Evolutionary conservation across 37 sponge, comb jelly and placozoan species (phyloP).

Genomic region (Oscarella lobularis): DNA sequence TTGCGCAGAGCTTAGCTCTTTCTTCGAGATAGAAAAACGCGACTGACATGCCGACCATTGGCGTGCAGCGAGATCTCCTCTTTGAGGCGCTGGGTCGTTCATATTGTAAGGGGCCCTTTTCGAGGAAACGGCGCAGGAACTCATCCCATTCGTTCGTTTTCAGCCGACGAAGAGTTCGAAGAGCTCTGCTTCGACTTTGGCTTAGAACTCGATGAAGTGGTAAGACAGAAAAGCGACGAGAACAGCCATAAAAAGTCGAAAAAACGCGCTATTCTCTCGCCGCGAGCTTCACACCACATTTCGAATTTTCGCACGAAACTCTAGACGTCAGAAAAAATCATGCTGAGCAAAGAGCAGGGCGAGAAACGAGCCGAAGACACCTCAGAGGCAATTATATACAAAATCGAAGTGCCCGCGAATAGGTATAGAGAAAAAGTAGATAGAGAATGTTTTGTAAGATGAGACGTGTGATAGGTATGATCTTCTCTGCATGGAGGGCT

Average conservation of each 20-base stretch:
- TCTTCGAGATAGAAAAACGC: no score
- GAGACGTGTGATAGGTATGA: constrained; percentile 50
- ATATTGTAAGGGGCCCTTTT: constrained; percentile 50
- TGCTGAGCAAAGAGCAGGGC: constrained; percentile 31
- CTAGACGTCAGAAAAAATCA: constrained; percentile 76
- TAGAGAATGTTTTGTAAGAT: no score
- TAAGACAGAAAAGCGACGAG: no score
- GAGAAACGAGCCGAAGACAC: constrained; percentile 30
- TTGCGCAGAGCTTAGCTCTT: no score
- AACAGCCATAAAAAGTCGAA: no score
- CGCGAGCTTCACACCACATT: no score
- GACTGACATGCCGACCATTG: constrained; percentile 93
- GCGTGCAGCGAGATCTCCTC: constrained; percentile 49
- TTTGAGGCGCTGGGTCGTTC: constrained; percentile 50
- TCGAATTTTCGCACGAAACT: no score
- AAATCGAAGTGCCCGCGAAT: constrained; percentile 95
- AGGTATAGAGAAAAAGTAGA: constrained; percentile 54
- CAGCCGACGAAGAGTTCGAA: constrained; percentile 71
- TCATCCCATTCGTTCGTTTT: not conserved
- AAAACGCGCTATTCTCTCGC: no score
- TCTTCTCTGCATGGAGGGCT: constrained; percentile 86
- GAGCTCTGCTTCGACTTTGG: constrained; percentile 96
- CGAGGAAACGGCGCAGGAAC: no score
- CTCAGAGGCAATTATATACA: constrained; percentile 57
- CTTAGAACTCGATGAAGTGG: constrained; percentile 95